These are phyloP conservation scores for Rattus rattus DNA, from an alignment of 2,113 vertebrate species.

Conservation along the genomic window DNA sequence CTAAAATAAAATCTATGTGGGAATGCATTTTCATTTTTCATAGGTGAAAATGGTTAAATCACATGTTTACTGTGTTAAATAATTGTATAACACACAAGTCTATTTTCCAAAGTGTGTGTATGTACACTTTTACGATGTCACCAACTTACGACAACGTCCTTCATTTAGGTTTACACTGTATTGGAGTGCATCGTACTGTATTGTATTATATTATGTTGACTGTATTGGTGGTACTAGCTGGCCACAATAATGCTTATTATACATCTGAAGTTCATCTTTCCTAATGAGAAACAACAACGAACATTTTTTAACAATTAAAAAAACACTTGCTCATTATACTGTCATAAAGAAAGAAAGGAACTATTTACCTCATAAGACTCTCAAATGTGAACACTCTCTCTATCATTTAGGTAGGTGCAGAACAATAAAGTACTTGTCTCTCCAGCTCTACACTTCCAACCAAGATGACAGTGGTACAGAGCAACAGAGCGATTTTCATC, in stretches of 20 bases:
- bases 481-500: neutral
- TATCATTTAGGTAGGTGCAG: neutral
- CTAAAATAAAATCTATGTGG: neutral
- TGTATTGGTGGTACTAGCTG: neutral
- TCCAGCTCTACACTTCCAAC: neutral
- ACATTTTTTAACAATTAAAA: neutral
- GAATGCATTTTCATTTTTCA: neutral
- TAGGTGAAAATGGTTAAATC: neutral
- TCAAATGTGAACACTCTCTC: slow-evolving; percentile 27
- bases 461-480: neutral
- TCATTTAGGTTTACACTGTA: neutral
- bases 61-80: neutral
- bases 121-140: neutral
- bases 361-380: neutral
- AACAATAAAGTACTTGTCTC: slow-evolving; percentile 24
- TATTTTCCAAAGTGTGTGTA: neutral
- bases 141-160: neutral
- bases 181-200: too few species aligned
- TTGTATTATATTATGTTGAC: neutral
- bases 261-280: neutral
- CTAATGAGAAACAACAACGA: neutral
- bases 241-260: neutral
- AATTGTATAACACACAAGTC: neutral
- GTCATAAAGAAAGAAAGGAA: slow-evolving; percentile 33
- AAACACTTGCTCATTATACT: slow-evolving; percentile 16